Evolutionary conservation across 2,113 vertebrate genomes (phyloP).

Genomic region (Coreoperca whiteheadi): DNA sequence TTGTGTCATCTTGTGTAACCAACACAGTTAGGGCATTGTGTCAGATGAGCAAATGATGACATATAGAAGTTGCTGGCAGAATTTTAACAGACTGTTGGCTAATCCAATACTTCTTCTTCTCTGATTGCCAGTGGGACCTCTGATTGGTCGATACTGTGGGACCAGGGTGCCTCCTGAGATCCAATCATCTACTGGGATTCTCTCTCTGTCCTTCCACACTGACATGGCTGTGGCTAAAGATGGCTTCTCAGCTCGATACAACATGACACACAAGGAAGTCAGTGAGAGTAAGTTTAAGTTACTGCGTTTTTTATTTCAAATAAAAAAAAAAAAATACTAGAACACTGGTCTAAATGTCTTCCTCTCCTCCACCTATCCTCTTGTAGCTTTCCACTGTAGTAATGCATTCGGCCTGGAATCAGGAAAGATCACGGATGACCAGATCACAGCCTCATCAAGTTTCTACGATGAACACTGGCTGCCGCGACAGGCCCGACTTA

Average conservation of each 20-base stretch:
- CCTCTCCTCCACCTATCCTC: background rate
- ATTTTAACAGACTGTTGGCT: background rate
- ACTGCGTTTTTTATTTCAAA: background rate
- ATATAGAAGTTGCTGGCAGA: background rate
- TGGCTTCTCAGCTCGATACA: slow-evolving; percentile 95
- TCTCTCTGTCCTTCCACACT: slow-evolving; percentile 96
- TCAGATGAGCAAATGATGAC: background rate
- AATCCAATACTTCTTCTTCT: slow-evolving; percentile 12
- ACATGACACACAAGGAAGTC: slow-evolving; percentile 92
- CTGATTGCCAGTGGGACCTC: slow-evolving; percentile 90
- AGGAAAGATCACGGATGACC: slow-evolving; percentile 93
- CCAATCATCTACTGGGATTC: slow-evolving; percentile 93
- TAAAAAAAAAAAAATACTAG: too few relatives aligned
- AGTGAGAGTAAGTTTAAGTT: slow-evolving; percentile 90
- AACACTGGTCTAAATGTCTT: background rate
- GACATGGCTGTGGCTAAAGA: slow-evolving; percentile 99
- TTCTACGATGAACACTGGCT: slow-evolving; percentile 92
- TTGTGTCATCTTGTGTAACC: background rate
- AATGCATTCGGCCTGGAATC: slow-evolving; percentile 95
- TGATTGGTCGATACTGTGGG: slow-evolving; percentile 97
- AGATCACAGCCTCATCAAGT: slow-evolving; percentile 93
- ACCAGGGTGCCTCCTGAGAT: slow-evolving; percentile 94
- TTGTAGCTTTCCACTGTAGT: slow-evolving; percentile 93
- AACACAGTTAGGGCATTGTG: background rate
- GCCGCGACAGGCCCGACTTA: slow-evolving; percentile 93